Evolutionary conservation across 1,140 invertebrate species (phyloP).

Genomic region (Ectropis grisescens): DNA sequence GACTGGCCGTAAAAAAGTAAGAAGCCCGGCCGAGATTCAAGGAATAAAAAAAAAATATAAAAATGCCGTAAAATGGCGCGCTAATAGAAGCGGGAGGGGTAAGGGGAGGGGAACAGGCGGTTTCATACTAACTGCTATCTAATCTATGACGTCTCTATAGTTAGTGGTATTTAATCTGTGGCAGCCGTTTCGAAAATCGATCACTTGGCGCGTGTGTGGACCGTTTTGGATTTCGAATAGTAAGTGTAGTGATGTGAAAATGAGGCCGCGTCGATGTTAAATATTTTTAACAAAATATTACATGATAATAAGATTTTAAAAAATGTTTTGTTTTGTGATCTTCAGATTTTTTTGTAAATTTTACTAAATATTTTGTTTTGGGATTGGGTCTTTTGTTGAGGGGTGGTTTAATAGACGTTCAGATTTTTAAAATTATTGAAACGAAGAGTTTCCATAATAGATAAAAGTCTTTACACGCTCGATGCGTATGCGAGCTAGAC

Average conservation of each 20-base stretch:
- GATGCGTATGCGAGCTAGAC: no score
- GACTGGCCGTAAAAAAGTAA: slow-evolving; percentile 15
- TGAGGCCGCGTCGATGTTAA: no score
- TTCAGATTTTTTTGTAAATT: no score
- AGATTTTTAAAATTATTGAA: no score
- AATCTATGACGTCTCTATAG: slow-evolving; percentile 8
- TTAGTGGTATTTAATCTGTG: slow-evolving; percentile 14
- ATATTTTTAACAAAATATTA: slow-evolving; percentile 27
- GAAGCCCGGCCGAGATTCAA: slow-evolving; percentile 11
- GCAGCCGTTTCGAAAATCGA: slow-evolving; percentile 57
- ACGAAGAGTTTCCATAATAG: no score
- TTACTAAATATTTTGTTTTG: no score
- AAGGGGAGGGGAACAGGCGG: slow-evolving; percentile 10
- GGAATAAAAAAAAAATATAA: slow-evolving; percentile 22
- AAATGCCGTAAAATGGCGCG: slow-evolving; percentile 20
- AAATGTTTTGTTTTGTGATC: no score
- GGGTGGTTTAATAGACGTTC: no score
- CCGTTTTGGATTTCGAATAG: slow-evolving; percentile 49
- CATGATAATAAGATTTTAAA: no score
- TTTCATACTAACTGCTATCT: slow-evolving; percentile 8
- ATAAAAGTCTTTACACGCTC: no score
- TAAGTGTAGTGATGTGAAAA: slow-evolving; percentile 7
- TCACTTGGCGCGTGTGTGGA: slow-evolving; percentile 51
- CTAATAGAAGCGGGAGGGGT: slow-evolving; percentile 13
- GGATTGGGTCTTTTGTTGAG: no score